Evolutionary conservation across 2,113 vertebrate genomes (phyloP).

Genomic region (Cisticola juncidis): DNA sequence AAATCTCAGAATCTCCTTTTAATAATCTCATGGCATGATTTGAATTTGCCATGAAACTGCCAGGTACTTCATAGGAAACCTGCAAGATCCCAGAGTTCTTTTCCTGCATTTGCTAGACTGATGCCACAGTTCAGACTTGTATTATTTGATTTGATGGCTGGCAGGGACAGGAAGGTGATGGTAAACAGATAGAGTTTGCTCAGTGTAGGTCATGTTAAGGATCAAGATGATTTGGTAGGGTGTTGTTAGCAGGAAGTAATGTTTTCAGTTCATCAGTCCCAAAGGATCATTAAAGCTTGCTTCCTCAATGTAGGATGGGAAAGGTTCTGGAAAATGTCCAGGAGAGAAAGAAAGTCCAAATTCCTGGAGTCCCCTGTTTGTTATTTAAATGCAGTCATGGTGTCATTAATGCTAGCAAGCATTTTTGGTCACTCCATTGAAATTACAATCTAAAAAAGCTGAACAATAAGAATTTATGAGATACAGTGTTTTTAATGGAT

Average conservation of each 20-base stretch:
- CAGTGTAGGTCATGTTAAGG: not conserved
- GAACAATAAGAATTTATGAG: not conserved
- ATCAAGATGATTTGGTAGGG: not conserved
- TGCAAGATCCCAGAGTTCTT: not conserved
- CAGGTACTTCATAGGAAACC: not conserved
- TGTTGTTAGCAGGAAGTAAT: not conserved
- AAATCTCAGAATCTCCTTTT: not conserved
- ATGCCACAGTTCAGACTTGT: not conserved
- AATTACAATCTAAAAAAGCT: not conserved
- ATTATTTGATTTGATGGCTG: not conserved
- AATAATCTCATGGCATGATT: not conserved
- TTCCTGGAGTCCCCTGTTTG: not conserved
- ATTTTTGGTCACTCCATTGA: not conserved
- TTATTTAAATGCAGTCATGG: not conserved
- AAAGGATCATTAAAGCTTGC: not conserved
- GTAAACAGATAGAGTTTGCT: not conserved
- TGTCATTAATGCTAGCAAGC: not conserved
- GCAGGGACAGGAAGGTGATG: not conserved
- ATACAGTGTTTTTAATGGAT: not conserved
- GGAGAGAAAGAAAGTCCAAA: not conserved
- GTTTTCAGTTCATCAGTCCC: not conserved
- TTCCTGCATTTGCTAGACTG: not conserved
- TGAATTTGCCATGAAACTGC: not conserved
- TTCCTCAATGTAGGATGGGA: not conserved
- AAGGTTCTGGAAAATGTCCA: slow-evolving; percentile 9